phyloP scores from a whole-genome alignment of 2,888 invertebrate species.

The Leptinotarsa haldemani region DNA sequence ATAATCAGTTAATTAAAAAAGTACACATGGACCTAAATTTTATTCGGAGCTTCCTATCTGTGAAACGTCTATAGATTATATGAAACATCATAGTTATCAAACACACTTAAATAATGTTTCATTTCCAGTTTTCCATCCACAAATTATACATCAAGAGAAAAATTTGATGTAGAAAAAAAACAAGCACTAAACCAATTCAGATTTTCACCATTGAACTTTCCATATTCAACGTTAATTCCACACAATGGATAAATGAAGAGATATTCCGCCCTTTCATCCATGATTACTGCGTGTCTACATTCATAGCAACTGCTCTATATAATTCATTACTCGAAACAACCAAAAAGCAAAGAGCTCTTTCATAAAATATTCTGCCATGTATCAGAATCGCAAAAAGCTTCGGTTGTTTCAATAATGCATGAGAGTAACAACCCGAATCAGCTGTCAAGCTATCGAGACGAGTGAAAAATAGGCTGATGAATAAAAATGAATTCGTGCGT shows the following conservation, averaged over 20 bases:
- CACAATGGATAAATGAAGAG: neutral
- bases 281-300: neutral
- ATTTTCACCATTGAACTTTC: neutral
- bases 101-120: too few species aligned
- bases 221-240: neutral
- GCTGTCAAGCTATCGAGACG: conserved; percentile 11
- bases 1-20: too few species aligned
- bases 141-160: neutral
- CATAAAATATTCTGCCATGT: conserved; percentile 5
- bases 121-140: neutral
- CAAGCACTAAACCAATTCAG: neutral
- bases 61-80: too few species aligned
- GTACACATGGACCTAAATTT: too few species aligned
- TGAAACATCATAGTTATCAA: too few species aligned
- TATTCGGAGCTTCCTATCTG: too few species aligned
- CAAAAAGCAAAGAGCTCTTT: neutral
- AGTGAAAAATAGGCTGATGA: conserved; percentile 19
- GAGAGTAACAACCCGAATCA: conserved; percentile 21
- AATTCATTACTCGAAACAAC: conserved; percentile 1
- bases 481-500: conserved; percentile 12
- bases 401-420: conserved; percentile 18
- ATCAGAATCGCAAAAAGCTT: conserved; percentile 17
- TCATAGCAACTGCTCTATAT: conserved; percentile 3
- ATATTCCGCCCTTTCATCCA: too few species aligned
- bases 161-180: neutral